Evolutionary conservation across 2,888 invertebrate genomes (phyloP).

Genomic region (Trichacis sp.): DNA sequence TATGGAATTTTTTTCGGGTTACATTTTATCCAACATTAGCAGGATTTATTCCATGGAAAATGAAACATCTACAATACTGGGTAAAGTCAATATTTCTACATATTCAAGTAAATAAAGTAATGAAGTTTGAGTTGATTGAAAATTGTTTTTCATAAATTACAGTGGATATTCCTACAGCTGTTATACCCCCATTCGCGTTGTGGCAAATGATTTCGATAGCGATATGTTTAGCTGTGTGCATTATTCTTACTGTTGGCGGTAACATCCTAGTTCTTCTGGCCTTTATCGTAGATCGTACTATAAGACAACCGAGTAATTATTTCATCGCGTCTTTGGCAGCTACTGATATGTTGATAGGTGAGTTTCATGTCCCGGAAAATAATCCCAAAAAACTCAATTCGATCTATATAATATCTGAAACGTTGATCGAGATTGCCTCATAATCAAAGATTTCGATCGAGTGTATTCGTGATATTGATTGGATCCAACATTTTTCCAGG

Average conservation of each 20-base stretch:
- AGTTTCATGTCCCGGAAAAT: too few relatives aligned
- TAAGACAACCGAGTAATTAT: constrained; percentile 98
- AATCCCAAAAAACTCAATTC: too few relatives aligned
- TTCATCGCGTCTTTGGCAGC: constrained; percentile 98
- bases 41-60: constrained; percentile 35
- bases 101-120: too few relatives aligned
- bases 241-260: constrained; percentile 92
- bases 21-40: constrained; percentile 37
- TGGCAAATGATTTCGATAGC: constrained; percentile 94
- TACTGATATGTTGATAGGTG: constrained; percentile 96
- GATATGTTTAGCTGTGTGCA: constrained; percentile 86
- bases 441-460: too few relatives aligned
- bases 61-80: constrained; percentile 34
- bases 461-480: too few relatives aligned
- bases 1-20: constrained; percentile 53
- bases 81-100: constrained; percentile 14
- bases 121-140: too few relatives aligned
- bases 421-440: too few relatives aligned
- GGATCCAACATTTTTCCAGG: constrained; percentile 79
- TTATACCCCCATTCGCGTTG: constrained; percentile 84
- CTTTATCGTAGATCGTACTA: constrained; percentile 93
- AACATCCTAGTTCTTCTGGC: constrained; percentile 95
- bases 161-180: constrained; percentile 38
- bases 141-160: too few relatives aligned
- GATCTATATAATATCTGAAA: too few relatives aligned